These are phyloP conservation scores for Cetoscarus ocellatus DNA, from an alignment of 2,797 vertebrate species.

Conservation along the genomic window DNA sequence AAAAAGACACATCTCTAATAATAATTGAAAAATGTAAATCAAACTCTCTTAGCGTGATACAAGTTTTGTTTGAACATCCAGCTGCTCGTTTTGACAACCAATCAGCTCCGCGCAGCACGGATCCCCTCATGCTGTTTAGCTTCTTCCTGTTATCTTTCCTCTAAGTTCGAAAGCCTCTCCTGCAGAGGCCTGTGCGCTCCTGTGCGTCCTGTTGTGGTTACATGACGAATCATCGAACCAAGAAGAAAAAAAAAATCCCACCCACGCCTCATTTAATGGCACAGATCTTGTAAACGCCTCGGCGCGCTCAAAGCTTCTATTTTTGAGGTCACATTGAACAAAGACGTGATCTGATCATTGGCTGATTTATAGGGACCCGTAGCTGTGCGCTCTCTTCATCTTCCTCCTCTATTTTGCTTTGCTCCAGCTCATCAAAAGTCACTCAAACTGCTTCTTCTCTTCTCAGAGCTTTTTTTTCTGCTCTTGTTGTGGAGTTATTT, in stretches of 20 bases:
- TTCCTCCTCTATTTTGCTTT: neutral
- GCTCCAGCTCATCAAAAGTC: neutral
- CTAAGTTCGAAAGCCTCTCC: neutral
- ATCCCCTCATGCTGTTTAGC: neutral
- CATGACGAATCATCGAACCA: constrained; percentile 57
- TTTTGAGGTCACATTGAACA: constrained; percentile 47
- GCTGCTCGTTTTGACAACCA: neutral
- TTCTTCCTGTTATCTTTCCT: constrained; percentile 15
- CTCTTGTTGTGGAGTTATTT: neutral
- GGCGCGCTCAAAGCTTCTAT: constrained; percentile 31
- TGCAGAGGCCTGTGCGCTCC: constrained; percentile 56
- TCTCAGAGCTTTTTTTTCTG: neutral
- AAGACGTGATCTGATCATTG: constrained; percentile 45
- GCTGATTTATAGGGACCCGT: constrained; percentile 12
- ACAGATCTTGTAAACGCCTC: constrained; percentile 47
- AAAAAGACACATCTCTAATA: neutral
- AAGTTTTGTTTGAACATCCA: neutral
- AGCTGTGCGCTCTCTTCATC: neutral
- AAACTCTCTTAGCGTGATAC: neutral
- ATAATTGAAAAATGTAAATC: neutral
- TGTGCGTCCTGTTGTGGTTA: constrained; percentile 64
- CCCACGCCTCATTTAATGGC: constrained; percentile 64
- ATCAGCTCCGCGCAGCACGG: neutral
- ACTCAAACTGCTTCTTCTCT: constrained; percentile 12
- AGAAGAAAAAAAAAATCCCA: constrained; percentile 11